These are phyloP conservation scores for Apodemus agrarius DNA, from an alignment of 2,797 vertebrate genomes.

Conservation along the genomic window DNA sequence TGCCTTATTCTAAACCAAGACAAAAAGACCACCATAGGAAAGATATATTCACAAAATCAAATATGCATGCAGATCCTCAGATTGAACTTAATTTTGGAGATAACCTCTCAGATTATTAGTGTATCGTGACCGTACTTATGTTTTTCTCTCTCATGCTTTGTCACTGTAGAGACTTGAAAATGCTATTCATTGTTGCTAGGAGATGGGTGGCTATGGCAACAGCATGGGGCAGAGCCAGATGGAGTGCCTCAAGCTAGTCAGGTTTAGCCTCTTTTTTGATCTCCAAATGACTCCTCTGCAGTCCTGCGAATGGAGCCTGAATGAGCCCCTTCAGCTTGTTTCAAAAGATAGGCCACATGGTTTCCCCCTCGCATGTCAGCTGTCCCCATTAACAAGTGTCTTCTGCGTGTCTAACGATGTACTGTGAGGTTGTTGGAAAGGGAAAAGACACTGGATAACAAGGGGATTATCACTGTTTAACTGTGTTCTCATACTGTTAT, in stretches of 20 bases:
- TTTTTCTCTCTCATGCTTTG: conserved; percentile 55
- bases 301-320: conserved; percentile 24
- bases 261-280: conserved; percentile 72
- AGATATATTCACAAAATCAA: conserved; percentile 14
- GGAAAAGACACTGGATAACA: conserved; percentile 74
- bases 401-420: conserved; percentile 64
- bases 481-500: conserved; percentile 81
- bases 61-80: background rate
- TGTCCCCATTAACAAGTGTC: conserved; percentile 67
- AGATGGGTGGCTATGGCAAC: conserved; percentile 82
- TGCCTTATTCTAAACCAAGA: conserved; percentile 42
- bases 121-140: conserved; percentile 42
- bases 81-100: background rate
- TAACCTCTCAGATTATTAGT: conserved; percentile 51
- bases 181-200: conserved; percentile 64
- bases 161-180: conserved; percentile 67
- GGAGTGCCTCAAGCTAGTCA: conserved; percentile 62
- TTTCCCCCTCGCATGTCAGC: conserved; percentile 38
- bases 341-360: conserved; percentile 65
- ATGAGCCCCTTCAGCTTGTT: conserved; percentile 59
- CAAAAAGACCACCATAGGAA: background rate
- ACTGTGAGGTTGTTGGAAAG: conserved; percentile 60
- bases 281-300: conserved; percentile 58
- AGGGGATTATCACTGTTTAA: conserved; percentile 77
- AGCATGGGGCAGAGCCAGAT: conserved; percentile 70